Evolutionary conservation across 2,888 invertebrate species (phyloP).

Genomic region (Ichneumoninae sp.): DNA sequence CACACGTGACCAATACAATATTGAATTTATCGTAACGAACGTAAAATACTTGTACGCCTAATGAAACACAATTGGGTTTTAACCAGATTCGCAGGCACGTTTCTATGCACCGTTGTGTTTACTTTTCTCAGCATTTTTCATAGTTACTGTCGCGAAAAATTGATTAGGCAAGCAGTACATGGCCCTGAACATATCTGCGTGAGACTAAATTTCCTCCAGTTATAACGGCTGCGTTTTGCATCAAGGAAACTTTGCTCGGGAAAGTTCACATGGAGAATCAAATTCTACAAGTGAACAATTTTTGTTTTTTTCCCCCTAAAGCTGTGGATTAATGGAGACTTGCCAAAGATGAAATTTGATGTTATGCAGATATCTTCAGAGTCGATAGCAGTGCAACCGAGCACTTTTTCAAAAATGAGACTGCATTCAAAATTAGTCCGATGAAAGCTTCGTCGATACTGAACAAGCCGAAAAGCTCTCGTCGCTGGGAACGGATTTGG

Average conservation of each 20-base stretch:
- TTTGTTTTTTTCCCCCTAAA: no score
- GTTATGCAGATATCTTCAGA: no score
- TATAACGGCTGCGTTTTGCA: no score
- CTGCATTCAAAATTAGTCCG: conserved; percentile 12
- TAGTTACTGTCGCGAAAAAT: not conserved
- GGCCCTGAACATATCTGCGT: no score
- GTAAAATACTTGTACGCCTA: not conserved
- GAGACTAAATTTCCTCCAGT: no score
- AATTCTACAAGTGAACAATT: no score
- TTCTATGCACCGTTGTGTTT: conserved; percentile 11
- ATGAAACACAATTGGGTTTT: conserved; percentile 1
- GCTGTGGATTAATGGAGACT: no score
- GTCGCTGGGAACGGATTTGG: not conserved
- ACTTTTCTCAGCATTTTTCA: not conserved
- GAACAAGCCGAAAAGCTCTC: conserved; percentile 2
- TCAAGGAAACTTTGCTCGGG: no score
- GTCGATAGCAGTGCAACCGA: conserved; percentile 4
- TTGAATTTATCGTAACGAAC: not conserved
- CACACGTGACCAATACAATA: conserved; percentile 30
- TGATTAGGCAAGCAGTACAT: conserved; percentile 21
- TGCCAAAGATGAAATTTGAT: no score
- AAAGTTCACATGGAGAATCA: no score
- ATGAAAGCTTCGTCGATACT: conserved; percentile 43
- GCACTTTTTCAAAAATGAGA: conserved; percentile 13
- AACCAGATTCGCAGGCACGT: conserved; percentile 12